phyloP scores from a whole-genome alignment of 2,888 invertebrate species.

The Phyllotreta striolata region DNA sequence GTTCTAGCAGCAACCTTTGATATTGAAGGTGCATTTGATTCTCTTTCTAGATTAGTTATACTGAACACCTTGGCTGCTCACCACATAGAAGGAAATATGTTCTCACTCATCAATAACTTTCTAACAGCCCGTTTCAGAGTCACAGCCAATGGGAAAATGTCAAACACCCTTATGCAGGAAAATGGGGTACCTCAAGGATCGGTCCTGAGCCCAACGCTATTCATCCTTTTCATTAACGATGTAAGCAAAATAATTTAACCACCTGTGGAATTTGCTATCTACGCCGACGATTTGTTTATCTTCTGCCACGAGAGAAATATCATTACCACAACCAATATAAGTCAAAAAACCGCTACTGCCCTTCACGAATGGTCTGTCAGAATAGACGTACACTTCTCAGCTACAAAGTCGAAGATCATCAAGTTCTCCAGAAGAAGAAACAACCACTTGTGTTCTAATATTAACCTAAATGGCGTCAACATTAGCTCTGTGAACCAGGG shows the following conservation, averaged over 20 bases:
- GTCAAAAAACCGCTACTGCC: slow-evolving; percentile 2
- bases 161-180: slow-evolving; percentile 3
- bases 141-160: background rate
- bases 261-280: slow-evolving; percentile 6
- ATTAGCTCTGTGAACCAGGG: slow-evolving; percentile 8
- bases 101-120: background rate
- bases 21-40: slow-evolving; percentile 1
- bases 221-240: slow-evolving; percentile 9
- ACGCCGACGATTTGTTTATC: slow-evolving; percentile 17
- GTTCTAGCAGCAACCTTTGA: slow-evolving; percentile 1
- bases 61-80: background rate
- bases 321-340: slow-evolving; percentile 3
- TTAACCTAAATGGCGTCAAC: slow-evolving; percentile 2
- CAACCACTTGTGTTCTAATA: background rate
- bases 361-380: slow-evolving; percentile 1
- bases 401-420: slow-evolving; percentile 7
- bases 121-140: too few species aligned
- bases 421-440: slow-evolving; percentile 12
- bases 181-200: slow-evolving; percentile 10
- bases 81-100: background rate
- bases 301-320: slow-evolving; percentile 5
- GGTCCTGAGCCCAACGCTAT: slow-evolving; percentile 8
- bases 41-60: background rate
- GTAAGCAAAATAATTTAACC: slow-evolving; percentile 14
- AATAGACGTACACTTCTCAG: slow-evolving; percentile 1